Evolutionary conservation across 2,113 vertebrate genomes (phyloP).

Genomic region (Sarotherodon lohbergeri): DNA sequence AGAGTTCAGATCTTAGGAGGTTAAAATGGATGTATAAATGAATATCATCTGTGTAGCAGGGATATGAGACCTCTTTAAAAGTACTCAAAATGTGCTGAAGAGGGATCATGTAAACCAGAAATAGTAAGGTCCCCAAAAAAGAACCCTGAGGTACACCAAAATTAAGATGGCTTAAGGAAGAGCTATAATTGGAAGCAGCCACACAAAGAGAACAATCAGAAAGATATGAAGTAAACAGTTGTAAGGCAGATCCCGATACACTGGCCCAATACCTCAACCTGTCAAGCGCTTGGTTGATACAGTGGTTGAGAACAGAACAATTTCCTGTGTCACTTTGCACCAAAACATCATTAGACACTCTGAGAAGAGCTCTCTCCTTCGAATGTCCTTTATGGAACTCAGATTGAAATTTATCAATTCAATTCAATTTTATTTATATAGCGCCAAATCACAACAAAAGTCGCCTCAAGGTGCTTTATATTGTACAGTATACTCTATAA

Average conservation of each 20-base stretch:
- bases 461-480: no score
- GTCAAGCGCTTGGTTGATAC: neutral
- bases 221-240: neutral
- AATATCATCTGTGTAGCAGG: neutral
- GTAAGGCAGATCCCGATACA: neutral
- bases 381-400: neutral
- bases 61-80: neutral
- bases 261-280: neutral
- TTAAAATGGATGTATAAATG: neutral
- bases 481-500: no score
- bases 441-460: no score
- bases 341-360: neutral
- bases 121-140: neutral
- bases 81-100: neutral
- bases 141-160: neutral
- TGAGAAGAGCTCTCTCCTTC: neutral
- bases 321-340: neutral
- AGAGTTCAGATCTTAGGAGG: no score
- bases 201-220: neutral
- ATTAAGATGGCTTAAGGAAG: neutral
- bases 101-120: neutral
- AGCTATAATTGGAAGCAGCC: neutral
- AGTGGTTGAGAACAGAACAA: neutral
- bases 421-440: no score
- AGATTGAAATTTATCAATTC: neutral